Percentiles rank a stretch among this genome's conserved stretches.
These are phyloP conservation scores for Eucera pruinosa DNA, from an alignment of 2,888 invertebrate genomes.

Conservation along the genomic window DNA sequence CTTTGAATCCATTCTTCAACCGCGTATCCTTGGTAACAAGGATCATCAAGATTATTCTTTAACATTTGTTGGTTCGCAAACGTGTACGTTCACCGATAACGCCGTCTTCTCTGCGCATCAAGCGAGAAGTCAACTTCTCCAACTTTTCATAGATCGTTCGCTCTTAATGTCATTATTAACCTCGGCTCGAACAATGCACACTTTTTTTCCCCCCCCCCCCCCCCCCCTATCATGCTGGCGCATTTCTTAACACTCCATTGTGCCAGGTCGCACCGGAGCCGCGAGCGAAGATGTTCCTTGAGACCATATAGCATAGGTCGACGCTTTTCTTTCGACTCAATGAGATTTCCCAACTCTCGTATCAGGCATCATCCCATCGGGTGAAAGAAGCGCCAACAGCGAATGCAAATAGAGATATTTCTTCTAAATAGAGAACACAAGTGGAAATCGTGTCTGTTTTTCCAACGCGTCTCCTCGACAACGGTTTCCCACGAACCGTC, in stretches of 20 bases:
- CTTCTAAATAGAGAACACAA: neutral
- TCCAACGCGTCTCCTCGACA: constrained; percentile 17
- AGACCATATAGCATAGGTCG: neutral
- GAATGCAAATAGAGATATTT: constrained; percentile 41
- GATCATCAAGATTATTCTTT: constrained; percentile 6
- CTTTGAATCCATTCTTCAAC: neutral
- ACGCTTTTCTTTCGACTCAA: constrained; percentile 40
- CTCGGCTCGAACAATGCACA: constrained; percentile 41
- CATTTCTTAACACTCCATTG: constrained; percentile 59
- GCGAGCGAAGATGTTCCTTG: constrained; percentile 29
- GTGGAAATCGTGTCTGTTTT: constrained; percentile 36
- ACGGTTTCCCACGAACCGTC: constrained; percentile 29
- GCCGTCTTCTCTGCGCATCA: neutral
- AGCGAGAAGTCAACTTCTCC: constrained; percentile 12
- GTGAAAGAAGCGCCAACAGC: constrained; percentile 29
- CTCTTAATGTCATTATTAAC: constrained; percentile 55
- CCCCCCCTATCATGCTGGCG: too few species aligned
- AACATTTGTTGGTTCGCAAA: neutral
- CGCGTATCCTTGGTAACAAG: neutral
- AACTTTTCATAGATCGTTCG: constrained; percentile 32
- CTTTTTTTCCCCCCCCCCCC: constrained; percentile 17
- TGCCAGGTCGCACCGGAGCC: constrained; percentile 15
- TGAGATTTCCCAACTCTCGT: constrained; percentile 48
- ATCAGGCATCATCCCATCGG: constrained; percentile 25
- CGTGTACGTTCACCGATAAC: neutral